phyloP scores from a whole-genome alignment of 35 echinoderm and acorn worm genomes.

The Ophioderma brevispina region DNA sequence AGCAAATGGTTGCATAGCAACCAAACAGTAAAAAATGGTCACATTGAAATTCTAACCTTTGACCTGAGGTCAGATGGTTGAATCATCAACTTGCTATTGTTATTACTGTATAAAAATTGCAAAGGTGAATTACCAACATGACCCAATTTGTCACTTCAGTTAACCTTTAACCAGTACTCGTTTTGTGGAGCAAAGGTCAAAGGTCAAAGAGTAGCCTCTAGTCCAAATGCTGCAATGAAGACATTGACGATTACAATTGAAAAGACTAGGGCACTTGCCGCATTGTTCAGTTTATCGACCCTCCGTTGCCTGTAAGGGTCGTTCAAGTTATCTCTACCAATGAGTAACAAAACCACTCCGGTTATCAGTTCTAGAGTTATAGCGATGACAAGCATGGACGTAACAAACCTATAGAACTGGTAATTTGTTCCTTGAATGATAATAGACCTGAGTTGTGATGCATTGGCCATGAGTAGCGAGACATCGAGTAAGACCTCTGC shows the following conservation, averaged over 20 bases:
- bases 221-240: slow-evolving; percentile 91
- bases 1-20: not conserved
- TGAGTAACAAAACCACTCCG: slow-evolving; percentile 77
- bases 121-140: not conserved
- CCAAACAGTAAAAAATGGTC: not conserved
- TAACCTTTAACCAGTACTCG: not conserved
- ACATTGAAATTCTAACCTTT: not conserved
- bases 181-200: not conserved
- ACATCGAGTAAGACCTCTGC: slow-evolving; percentile 77
- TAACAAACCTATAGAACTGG: slow-evolving; percentile 91
- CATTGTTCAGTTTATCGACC: slow-evolving; percentile 92
- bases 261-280: slow-evolving; percentile 74
- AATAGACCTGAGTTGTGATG: slow-evolving; percentile 85
- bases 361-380: slow-evolving; percentile 67
- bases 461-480: slow-evolving; percentile 89
- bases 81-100: not conserved
- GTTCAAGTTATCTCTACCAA: slow-evolving; percentile 92
- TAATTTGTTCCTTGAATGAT: slow-evolving; percentile 73
- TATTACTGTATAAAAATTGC: not conserved
- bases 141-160: not conserved
- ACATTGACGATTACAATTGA: slow-evolving; percentile 84
- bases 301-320: slow-evolving; percentile 83
- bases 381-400: slow-evolving; percentile 81
- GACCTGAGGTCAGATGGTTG: slow-evolving; percentile 4
- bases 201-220: slow-evolving; percentile 10